phyloP scores from a whole-genome alignment of 2,797 vertebrate genomes.

The Ispidina lecontei region DNA sequence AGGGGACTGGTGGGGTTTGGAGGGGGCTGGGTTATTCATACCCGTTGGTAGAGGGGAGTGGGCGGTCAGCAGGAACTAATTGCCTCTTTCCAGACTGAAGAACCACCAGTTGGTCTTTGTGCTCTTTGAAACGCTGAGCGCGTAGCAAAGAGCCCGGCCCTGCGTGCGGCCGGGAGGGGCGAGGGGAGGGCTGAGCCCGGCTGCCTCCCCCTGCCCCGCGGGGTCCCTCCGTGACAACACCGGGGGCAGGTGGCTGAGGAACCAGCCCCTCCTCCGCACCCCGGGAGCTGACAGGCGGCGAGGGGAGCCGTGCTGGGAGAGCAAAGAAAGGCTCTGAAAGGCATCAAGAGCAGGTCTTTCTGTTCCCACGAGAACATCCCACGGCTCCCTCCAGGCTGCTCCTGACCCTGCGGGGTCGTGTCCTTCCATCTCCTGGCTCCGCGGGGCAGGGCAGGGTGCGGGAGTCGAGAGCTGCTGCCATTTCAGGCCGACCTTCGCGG shows the following conservation, averaged over 20 bases:
- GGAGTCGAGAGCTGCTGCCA: neutral
- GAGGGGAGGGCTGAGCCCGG: neutral
- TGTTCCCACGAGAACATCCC: neutral
- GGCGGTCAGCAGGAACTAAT: slow-evolving; percentile 10
- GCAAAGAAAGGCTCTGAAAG: neutral
- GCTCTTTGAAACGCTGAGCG: neutral
- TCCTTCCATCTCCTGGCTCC: neutral
- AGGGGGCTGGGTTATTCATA: neutral
- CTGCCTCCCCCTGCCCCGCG: neutral
- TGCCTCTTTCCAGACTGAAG: neutral
- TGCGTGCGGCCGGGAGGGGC: neutral
- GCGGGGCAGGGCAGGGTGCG: neutral
- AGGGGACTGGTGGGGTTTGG: neutral
- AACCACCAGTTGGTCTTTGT: neutral
- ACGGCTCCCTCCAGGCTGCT: neutral
- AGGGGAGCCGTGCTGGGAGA: neutral
- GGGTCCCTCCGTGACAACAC: neutral
- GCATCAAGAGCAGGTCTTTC: neutral
- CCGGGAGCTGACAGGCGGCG: slow-evolving; percentile 11
- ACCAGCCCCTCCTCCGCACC: slow-evolving; percentile 3
- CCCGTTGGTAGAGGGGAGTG: neutral
- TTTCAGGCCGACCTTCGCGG: neutral
- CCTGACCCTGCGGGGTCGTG: neutral
- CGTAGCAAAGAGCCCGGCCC: rapidly evolving
- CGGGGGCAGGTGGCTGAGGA: neutral